Percentiles rank a stretch among this genome's conserved stretches.
Conservation (phyloP, 2,888 invertebrate genomes). For the Parasteatoda lunata region DNA sequence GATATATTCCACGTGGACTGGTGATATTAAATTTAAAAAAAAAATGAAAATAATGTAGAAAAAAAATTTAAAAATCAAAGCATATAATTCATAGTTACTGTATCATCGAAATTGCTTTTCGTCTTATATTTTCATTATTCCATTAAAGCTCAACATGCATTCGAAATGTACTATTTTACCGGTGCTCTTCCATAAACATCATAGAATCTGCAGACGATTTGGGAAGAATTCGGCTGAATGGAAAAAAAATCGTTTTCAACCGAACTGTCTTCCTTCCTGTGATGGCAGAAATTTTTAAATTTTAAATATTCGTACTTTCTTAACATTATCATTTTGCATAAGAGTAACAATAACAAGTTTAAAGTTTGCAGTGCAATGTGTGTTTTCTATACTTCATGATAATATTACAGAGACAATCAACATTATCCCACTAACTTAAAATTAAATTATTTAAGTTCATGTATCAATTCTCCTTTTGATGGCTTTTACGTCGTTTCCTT, state of each 20-base stretch:
- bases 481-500: not conserved
- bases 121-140: slow-evolving; percentile 57
- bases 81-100: slow-evolving; percentile 37
- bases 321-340: slow-evolving; percentile 54
- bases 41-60: slow-evolving; percentile 43
- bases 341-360: not conserved
- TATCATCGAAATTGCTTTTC: slow-evolving; percentile 35
- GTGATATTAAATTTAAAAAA: slow-evolving; percentile 51
- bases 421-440: not conserved
- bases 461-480: not conserved
- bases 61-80: slow-evolving; percentile 12
- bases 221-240: slow-evolving; percentile 15
- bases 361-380: not conserved
- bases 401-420: not conserved
- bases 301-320: slow-evolving; percentile 33
- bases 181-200: slow-evolving; percentile 66
- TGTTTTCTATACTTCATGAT: not conserved
- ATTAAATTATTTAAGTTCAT: not conserved
- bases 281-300: slow-evolving; percentile 43
- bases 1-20: slow-evolving; percentile 62
- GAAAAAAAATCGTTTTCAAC: slow-evolving; percentile 4
- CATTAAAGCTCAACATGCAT: slow-evolving; percentile 68
- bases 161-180: slow-evolving; percentile 38
- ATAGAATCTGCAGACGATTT: slow-evolving; percentile 46
- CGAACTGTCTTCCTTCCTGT: slow-evolving; percentile 56